These are phyloP conservation scores for Pan troglodytes DNA, from an alignment of 2,113 vertebrate species.

Conservation along the genomic window NHGRI_mPanTro3-v2.1_pri NC_072411.2:124068501-124069000, in stretches of 20 bases:
- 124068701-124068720: neutral
- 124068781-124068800: neutral
- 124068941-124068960: neutral
- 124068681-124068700: neutral
- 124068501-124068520: conserved; percentile 30
- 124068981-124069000: neutral
- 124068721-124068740: no score
- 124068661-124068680: neutral
- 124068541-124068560: conserved; percentile 22
- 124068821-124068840: neutral
- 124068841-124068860: neutral
- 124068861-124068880: neutral
- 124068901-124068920: neutral
- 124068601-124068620: neutral
- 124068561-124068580: neutral
- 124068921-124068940: neutral
- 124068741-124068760: neutral
- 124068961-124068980: neutral
- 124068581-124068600: neutral
- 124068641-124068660: neutral
- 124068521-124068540: conserved; percentile 10
- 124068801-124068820: neutral
- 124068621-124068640: neutral
- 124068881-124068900: neutral
- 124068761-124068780: neutral